A percentile compares a stretch with the other conserved stretches of the same genome.
These are phyloP conservation scores for Condylura cristata DNA, from an alignment of 2,113 vertebrate species.

Conservation along the genomic window DNA sequence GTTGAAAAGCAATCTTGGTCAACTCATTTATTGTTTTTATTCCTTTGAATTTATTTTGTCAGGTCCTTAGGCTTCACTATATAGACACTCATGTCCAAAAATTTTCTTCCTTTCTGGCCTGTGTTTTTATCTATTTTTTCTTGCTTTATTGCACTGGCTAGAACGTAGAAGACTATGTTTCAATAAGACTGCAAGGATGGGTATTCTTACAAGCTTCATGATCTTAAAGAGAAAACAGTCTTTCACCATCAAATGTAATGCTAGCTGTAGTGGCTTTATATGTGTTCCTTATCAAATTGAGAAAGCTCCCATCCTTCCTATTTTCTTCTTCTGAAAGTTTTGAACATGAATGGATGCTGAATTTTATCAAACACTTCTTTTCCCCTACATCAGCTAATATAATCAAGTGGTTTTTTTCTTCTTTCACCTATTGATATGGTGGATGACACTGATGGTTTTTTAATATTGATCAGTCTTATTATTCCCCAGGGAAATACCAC, in stretches of 20 bases:
- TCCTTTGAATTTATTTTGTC: background rate
- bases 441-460: background rate
- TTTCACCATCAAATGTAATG: background rate
- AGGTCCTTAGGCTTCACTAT: background rate
- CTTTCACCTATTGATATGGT: background rate
- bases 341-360: background rate
- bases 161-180: background rate
- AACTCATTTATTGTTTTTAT: background rate
- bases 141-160: background rate
- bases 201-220: background rate
- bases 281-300: background rate
- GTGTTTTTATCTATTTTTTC: background rate
- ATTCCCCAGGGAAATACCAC: background rate
- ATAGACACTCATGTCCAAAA: background rate
- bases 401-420: background rate
- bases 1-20: background rate
- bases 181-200: background rate
- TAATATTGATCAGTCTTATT: background rate
- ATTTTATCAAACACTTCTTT: background rate
- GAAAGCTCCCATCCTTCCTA: background rate
- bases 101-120: background rate
- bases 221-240: background rate
- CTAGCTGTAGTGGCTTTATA: background rate
- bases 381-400: background rate
- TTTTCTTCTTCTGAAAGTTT: conserved; percentile 5